A percentile compares a stretch with the other conserved stretches of the same genome.
Evolutionary conservation across 2,888 invertebrate species (phyloP).

Genomic region (Thera britannica): DNA sequence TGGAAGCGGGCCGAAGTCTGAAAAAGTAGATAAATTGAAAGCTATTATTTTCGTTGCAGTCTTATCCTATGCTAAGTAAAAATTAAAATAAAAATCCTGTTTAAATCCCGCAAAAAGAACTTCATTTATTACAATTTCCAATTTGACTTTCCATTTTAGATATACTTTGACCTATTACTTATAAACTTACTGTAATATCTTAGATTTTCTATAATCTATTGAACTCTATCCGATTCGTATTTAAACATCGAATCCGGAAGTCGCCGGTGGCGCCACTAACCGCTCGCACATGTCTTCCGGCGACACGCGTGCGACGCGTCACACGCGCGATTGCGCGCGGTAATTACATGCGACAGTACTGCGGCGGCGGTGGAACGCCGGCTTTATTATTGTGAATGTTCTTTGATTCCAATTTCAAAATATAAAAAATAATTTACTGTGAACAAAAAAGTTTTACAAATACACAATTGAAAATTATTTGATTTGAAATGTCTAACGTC

Average conservation of each 20-base stretch:
- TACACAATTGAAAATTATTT: too few relatives aligned
- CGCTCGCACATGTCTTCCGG: constrained; percentile 55
- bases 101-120: too few relatives aligned
- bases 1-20: too few relatives aligned
- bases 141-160: too few relatives aligned
- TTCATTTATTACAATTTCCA: too few relatives aligned
- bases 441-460: too few relatives aligned
- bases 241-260: constrained; percentile 48
- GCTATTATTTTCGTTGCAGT: too few relatives aligned
- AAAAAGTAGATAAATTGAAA: too few relatives aligned
- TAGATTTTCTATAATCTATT: constrained; percentile 4
- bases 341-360: constrained; percentile 29
- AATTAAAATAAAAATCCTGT: too few relatives aligned
- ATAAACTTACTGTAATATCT: background rate
- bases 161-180: background rate
- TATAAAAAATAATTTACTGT: too few relatives aligned
- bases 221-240: constrained; percentile 37
- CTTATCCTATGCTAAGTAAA: too few relatives aligned
- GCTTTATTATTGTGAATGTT: constrained; percentile 20
- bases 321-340: constrained; percentile 54
- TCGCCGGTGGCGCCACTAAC: constrained; percentile 57
- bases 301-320: constrained; percentile 57
- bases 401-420: background rate
- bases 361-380: constrained; percentile 10
- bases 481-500: too few relatives aligned